Percentiles rank a stretch among this genome's conserved stretches.
These are phyloP conservation scores for Chrysocyon brachyurus DNA, from an alignment of 2,797 vertebrate species.

Conservation along the genomic window DNA sequence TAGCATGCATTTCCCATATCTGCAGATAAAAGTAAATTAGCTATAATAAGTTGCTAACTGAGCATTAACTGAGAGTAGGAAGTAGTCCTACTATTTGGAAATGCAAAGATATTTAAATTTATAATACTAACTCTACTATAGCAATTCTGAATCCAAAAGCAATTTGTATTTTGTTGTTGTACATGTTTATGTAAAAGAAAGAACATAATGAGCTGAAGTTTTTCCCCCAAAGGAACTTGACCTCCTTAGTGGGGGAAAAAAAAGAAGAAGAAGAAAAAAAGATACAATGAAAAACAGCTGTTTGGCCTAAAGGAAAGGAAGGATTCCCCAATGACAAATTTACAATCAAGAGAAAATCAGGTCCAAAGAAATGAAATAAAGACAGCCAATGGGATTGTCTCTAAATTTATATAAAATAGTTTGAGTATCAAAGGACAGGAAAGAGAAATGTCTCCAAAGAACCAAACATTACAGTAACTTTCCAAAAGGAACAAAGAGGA, in stretches of 20 bases:
- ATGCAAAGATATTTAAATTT: constrained; percentile 23
- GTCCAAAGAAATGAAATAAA: constrained; percentile 83
- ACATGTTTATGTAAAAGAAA: constrained; percentile 77
- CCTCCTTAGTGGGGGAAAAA: constrained; percentile 50
- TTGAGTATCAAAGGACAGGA: constrained; percentile 80
- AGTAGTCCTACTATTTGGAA: background rate
- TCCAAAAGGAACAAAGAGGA: constrained; percentile 51
- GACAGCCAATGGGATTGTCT: constrained; percentile 84
- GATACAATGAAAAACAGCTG: constrained; percentile 86
- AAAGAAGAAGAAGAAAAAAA: constrained; percentile 75
- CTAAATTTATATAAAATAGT: constrained; percentile 83
- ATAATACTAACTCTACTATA: background rate
- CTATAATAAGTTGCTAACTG: background rate
- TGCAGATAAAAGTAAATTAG: constrained; percentile 19
- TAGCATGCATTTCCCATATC: constrained; percentile 1
- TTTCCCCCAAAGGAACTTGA: constrained; percentile 79
- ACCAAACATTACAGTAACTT: constrained; percentile 64
- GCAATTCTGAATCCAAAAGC: constrained; percentile 10
- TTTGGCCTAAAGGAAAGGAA: constrained; percentile 87
- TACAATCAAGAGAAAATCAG: constrained; percentile 87
- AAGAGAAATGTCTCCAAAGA: constrained; percentile 77
- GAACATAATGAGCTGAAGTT: constrained; percentile 75
- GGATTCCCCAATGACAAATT: constrained; percentile 86
- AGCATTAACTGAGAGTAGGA: background rate
- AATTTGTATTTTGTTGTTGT: constrained; percentile 63